Evolutionary conservation across 2,113 vertebrate species (phyloP).

Genomic region (Trichomycterus rosablanca): DNA sequence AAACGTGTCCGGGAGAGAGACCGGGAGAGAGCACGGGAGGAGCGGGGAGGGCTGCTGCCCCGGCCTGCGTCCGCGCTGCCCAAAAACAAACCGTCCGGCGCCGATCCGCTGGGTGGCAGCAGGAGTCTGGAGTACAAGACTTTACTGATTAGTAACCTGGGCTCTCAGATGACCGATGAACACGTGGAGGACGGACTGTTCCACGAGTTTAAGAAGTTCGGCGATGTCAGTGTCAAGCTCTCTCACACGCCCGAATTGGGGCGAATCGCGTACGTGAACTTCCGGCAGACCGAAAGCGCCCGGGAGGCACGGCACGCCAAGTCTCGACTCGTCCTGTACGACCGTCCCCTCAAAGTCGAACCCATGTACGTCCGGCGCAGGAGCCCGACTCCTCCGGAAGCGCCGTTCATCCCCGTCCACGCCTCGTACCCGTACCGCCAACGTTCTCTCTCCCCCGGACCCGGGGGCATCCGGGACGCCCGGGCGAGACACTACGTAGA

Average conservation of each 20-base stretch:
- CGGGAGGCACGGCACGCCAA: conserved; percentile 88
- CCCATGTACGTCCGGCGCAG: conserved; percentile 81
- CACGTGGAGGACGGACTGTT: conserved; percentile 93
- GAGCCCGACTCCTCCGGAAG: conserved; percentile 76
- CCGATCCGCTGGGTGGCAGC: conserved; percentile 52
- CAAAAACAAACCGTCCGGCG: conserved; percentile 44
- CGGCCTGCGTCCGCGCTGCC: conserved; percentile 59
- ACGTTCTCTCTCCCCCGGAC: conserved; percentile 81
- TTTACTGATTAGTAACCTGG: conserved; percentile 89
- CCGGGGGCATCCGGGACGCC: conserved; percentile 75
- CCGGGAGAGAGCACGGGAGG: conserved; percentile 71
- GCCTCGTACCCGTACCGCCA: conserved; percentile 81
- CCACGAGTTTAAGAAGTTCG: conserved; percentile 95
- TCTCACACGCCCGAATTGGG: conserved; percentile 93
- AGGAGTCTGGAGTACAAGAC: conserved; percentile 84
- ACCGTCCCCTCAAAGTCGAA: conserved; percentile 88
- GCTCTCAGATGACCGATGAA: conserved; percentile 87
- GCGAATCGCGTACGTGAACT: conserved; percentile 92
- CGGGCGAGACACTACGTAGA: conserved; percentile 79
- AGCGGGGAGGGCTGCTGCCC: conserved; percentile 57
- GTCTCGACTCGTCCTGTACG: conserved; percentile 82
- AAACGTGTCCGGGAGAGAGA: conserved; percentile 74
- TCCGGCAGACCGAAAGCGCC: conserved; percentile 89
- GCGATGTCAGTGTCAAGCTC: conserved; percentile 91
- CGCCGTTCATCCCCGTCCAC: conserved; percentile 73